Conservation (phyloP, 1,140 invertebrate genomes). For the Ips nitidus region DNA sequence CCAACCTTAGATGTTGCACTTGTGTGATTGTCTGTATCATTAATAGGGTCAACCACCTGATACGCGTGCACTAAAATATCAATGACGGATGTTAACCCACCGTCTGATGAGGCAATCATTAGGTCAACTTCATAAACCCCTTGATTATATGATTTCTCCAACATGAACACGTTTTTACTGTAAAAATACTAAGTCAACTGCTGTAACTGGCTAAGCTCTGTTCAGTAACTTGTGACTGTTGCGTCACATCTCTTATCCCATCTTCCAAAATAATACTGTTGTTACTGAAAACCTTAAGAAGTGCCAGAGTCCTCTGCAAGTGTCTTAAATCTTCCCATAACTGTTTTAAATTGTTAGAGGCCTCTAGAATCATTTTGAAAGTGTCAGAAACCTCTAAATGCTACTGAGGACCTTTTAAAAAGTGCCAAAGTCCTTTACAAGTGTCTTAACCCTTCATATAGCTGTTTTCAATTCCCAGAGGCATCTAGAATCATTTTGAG, state of each 20-base stretch:
- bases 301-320: too few species aligned
- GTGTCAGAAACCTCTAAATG: too few species aligned
- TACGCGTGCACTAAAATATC: slow-evolving; percentile 36
- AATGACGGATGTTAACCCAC: slow-evolving; percentile 33
- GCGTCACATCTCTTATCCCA: background rate
- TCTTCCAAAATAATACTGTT: background rate
- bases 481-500: too few species aligned
- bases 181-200: background rate
- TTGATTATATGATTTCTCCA: slow-evolving; percentile 23
- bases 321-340: too few species aligned
- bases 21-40: background rate
- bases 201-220: background rate
- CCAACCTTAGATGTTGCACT: too few species aligned
- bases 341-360: too few species aligned
- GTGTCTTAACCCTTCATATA: too few species aligned
- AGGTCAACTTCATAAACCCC: slow-evolving; percentile 38
- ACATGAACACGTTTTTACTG: slow-evolving; percentile 38
- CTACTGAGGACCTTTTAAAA: too few species aligned
- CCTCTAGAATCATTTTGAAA: too few species aligned
- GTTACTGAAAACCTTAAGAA: too few species aligned
- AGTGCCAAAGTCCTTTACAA: too few species aligned
- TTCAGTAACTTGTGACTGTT: background rate
- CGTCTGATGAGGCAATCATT: slow-evolving; percentile 38
- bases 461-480: too few species aligned
- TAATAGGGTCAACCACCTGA: background rate